Base-by-base conservation (phyloP, 1,140 invertebrate species). In the Magallana ariakensis region DNA sequence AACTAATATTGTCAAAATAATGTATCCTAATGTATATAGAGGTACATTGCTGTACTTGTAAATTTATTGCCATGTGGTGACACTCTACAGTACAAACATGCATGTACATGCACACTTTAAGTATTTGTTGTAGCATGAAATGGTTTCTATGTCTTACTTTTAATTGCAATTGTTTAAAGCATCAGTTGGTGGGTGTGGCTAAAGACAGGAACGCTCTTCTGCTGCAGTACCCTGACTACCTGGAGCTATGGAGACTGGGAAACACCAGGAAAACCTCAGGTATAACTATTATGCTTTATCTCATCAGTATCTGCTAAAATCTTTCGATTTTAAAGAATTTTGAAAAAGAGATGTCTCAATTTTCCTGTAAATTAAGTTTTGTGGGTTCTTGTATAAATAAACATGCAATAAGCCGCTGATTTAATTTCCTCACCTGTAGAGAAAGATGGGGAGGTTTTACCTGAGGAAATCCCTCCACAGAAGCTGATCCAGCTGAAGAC, bases 171-270 rank as follows among this genome's bases (percentile, higher is more conserved):
- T 2, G 80, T 80, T 86, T 90, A 53, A 95, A 96, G 92, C 93
- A 95, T 26, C 95, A 96, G 0, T 96, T 96, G 85, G 96, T 96
- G n/a, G 94, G 94, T 22, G 89, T 97, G 55, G 96, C 96, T 80
- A 90, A 92, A 46, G 94, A 95, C 83, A 95, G 95, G 10, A 96
- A 96, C 89, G 94, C 96, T 46, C 90, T 98, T 22, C 92, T 98
- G 10, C 92, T 98, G 80, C 95, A 96, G 90, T 97, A 97, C 91
- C 94, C 95, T 3, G 96, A 96, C 88, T 96, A 96, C 92, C 91
- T 96, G 26, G 96, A 96, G 92, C 84, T 97, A 19, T 96, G 96
- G 96, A 94, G 92, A 92, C 92, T 97, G 46, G 97, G 96, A 15
- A 80, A 89, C 56, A 92, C 90, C 3, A 89, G 86, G 6, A 83